Conservation (phyloP, 2,888 invertebrate genomes). For the Apamea crenata region DNA sequence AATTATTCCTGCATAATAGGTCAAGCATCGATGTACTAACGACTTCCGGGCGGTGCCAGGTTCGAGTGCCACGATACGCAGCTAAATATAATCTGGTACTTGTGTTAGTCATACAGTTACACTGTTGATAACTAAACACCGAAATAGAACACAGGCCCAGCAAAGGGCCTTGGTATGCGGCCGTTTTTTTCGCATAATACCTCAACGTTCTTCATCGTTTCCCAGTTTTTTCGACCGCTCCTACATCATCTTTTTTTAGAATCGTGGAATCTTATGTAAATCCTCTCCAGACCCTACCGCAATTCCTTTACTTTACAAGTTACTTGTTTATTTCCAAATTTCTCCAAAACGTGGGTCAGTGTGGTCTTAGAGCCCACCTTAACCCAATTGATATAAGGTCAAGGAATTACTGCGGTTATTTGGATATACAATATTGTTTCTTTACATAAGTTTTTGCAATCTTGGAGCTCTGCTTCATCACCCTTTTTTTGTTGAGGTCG, state of each 20-base stretch:
- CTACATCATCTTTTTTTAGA: conserved; percentile 42
- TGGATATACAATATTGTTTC: conserved; percentile 20
- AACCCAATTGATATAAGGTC: conserved; percentile 53
- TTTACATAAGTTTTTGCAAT: conserved; percentile 54
- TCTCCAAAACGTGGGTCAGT: conserved; percentile 17
- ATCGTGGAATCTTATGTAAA: conserved; percentile 46
- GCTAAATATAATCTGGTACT: conserved; percentile 77
- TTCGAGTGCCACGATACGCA: conserved; percentile 70
- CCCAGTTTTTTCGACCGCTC: conserved; percentile 25
- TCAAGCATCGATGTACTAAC: conserved; percentile 78
- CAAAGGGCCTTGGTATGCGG: conserved; percentile 71
- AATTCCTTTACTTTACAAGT: conserved; percentile 23
- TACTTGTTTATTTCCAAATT: conserved; percentile 37
- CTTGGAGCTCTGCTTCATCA: conserved; percentile 44
- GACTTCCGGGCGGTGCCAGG: conserved; percentile 80
- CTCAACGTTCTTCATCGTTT: conserved; percentile 30
- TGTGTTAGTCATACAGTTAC: conserved; percentile 69
- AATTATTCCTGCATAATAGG: conserved; percentile 80
- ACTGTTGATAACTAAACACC: conserved; percentile 63
- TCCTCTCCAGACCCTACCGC: conserved; percentile 28
- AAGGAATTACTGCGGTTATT: conserved; percentile 31
- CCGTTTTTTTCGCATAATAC: conserved; percentile 59
- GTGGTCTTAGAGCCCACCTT: conserved; percentile 36
- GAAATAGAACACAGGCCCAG: conserved; percentile 71
- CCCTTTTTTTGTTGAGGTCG: conserved; percentile 64